Evolutionary conservation across 1,140 invertebrate species (phyloP), one percentile per base, ranked within the genome.

Genomic region (Mactra quadrangularis): DNA sequence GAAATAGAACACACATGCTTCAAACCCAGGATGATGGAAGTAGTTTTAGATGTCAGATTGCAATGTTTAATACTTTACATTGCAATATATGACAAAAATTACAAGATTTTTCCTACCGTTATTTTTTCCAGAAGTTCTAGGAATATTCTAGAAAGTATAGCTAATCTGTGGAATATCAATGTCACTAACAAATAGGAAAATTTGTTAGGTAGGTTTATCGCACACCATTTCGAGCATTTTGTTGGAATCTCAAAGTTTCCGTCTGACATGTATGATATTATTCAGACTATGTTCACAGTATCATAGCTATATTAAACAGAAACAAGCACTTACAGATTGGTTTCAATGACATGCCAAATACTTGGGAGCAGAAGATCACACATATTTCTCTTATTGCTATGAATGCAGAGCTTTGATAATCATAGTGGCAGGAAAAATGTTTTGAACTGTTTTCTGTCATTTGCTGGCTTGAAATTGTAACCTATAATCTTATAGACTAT

Each of bases 21-120:
- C 35, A 29, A 72, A 66, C n/a, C n/a, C 27, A 70, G 25, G 29
- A 52, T 72, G 70, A 35, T 55, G 29, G 33, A 72, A 72, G 70
- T 72, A 72, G 70, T 55, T 72, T 72, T 57, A 25, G 25, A 27
- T 31, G 33, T 72, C 70, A 72, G 11, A 57, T 72, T 72, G 33
- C 57, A 38, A 6, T 7, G 15, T 41, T 41, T 41, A 41, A 41
- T 41, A 41, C 15, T 15, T 41, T n/a, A 7, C 38, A 41, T 41
- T 41, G 38, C 38, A 41, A 15, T 41, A 7, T 41, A 15, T 41
- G 38, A 41, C 38, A 41, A 15, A 7, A 6, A 41, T 15, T 41
- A 41, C 38, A 15, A 15, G 38, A 41, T 7, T 41, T 7, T 6
- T 6, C 6, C 38, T n/a, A n/a, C 6, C 38, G 6, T 41, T 41